These are phyloP conservation scores for Melinaea menophilus DNA, from an alignment of 2,888 invertebrate species.

Conservation along the genomic window DNA sequence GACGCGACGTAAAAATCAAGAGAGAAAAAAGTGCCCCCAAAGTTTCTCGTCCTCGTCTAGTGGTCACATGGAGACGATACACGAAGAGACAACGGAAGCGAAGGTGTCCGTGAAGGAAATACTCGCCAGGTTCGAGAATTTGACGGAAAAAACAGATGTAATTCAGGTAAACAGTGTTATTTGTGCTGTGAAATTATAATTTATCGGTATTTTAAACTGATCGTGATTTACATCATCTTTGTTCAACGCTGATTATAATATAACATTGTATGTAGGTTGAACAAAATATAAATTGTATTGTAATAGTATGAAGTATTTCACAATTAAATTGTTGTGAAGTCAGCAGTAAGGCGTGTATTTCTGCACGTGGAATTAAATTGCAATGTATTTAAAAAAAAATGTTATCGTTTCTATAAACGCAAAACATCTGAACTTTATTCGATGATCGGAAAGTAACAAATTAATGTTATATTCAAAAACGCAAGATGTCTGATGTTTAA, in stretches of 20 bases:
- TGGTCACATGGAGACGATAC: slow-evolving; percentile 88
- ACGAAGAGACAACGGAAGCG: slow-evolving; percentile 86
- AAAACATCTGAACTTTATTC: too few species aligned
- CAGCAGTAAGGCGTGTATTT: too few species aligned
- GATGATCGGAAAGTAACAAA: too few species aligned
- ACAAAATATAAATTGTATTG: too few species aligned
- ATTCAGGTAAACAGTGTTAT: slow-evolving; percentile 36
- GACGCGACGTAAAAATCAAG: slow-evolving; percentile 47
- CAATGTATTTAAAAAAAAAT: too few species aligned
- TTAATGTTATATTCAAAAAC: too few species aligned
- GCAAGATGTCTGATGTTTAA: too few species aligned
- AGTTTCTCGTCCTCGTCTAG: slow-evolving; percentile 77
- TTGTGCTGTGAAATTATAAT: slow-evolving; percentile 13
- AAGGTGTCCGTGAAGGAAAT: slow-evolving; percentile 91
- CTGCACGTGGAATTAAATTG: too few species aligned
- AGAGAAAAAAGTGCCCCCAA: slow-evolving; percentile 64
- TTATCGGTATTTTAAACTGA: slow-evolving; percentile 10
- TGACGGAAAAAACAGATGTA: slow-evolving; percentile 71
- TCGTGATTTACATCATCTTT: slow-evolving; percentile 10
- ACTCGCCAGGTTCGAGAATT: slow-evolving; percentile 87
- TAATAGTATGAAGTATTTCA: too few species aligned
- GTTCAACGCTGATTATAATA: background rate
- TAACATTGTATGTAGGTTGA: background rate
- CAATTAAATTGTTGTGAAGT: too few species aligned
- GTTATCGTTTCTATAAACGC: too few species aligned